Evolutionary conservation across 2,888 invertebrate genomes (phyloP), one percentile per base, ranked within the genome.

Genomic region (Aspidapion aeneum): DNA sequence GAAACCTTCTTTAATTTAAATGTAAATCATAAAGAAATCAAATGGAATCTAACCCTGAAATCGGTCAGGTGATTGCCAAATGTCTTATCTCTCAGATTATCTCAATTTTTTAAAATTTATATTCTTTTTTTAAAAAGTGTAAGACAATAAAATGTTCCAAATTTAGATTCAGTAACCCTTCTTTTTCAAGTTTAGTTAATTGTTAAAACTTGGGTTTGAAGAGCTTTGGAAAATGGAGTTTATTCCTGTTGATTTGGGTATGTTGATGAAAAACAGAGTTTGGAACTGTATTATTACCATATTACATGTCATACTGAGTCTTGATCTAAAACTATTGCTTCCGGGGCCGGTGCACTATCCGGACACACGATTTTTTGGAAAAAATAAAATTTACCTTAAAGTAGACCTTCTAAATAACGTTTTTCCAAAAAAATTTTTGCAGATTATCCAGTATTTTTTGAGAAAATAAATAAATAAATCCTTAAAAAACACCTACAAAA

Each of bases 241-340:
- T 65, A 60, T 67, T 2, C 62, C 67, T 18, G 63, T 65, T 20
- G 60, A 67, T 18, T 63, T 65, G 2, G 57, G 62, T 1, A 35
- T 35, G 35, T 35, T 3, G 35, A 12, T 12, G 12, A 3, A 35
- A 7, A 12, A 7, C 12, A 35, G 3, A 7, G 35, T 12, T 35
- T 35, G 12, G 35, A 35, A 35, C 5, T 35, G 3, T 35, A 35
- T 35, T 3, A n/a, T n/a, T n/a, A n/a, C n/a, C n/a, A n/a, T n/a
- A n/a, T n/a, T n/a, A n/a, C n/a, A n/a, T n/a, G n/a, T n/a, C n/a
- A n/a, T n/a, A n/a, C n/a, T n/a, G n/a, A n/a, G n/a, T n/a, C n/a
- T n/a, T n/a, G n/a, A n/a, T n/a, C n/a, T n/a, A n/a, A n/a, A n/a
- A n/a, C n/a, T n/a, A n/a, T n/a, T n/a, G n/a, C n/a, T n/a, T n/a